Conservation (phyloP, 2,113 vertebrate genomes). For the Tympanuchus pallidicinctus region DNA sequence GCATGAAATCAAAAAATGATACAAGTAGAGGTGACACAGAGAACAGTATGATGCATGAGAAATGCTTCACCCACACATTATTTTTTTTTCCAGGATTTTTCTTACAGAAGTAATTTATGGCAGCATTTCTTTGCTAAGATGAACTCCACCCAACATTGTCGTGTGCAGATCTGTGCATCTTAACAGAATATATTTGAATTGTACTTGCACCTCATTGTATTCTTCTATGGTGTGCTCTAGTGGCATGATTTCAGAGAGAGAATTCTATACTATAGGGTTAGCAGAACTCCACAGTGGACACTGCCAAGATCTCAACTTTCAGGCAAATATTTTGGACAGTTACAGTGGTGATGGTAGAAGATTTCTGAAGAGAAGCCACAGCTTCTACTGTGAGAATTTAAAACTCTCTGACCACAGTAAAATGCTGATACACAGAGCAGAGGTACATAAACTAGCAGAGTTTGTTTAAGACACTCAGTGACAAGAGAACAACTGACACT, state of each 20-base stretch:
- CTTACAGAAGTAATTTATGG: background rate
- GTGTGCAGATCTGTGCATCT: background rate
- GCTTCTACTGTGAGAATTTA: background rate
- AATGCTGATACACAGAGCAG: background rate
- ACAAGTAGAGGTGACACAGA: background rate
- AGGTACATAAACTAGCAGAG: background rate
- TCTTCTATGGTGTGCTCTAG: background rate
- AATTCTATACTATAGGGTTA: background rate
- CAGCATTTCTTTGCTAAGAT: background rate
- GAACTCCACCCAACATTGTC: background rate
- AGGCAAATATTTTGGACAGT: background rate
- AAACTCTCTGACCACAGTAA: background rate
- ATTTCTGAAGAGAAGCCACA: background rate
- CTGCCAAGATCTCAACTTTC: background rate
- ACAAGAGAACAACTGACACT: slow-evolving; percentile 2
- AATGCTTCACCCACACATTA: background rate
- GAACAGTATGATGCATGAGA: background rate
- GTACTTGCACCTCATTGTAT: background rate
- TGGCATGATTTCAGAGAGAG: background rate
- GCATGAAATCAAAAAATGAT: background rate
- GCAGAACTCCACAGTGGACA: background rate
- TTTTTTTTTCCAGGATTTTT: background rate
- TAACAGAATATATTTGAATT: background rate
- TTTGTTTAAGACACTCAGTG: slow-evolving; percentile 23
- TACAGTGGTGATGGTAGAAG: background rate